Evolutionary conservation across 2,888 invertebrate species (phyloP), one percentile per base, ranked within the genome.

Genomic region (Geophilus truncorum): DNA sequence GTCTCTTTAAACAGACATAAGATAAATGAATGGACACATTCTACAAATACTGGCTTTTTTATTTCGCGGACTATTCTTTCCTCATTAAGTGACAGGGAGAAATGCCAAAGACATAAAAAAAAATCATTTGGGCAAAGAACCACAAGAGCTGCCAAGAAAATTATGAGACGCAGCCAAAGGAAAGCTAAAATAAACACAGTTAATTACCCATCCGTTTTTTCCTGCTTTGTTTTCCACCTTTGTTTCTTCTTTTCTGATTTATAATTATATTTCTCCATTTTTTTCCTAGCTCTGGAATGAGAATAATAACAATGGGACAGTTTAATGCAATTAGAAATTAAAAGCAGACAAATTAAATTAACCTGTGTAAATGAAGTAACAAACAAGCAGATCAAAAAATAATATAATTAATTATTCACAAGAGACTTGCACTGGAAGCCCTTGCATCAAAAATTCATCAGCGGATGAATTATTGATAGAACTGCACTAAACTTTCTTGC

Each of bases 1-100:
- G 25, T 23, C 23, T 6, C 12, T 28, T 62, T 62, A 62, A 62
- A 23, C 62, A 62, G 62, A 62, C 62, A 62, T 4, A 62, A 62
- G 62, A 62, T 62, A 62, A 62, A 62, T 62, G 62, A 15, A 62
- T 62, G 62, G 62, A 62, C 62, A 62, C 62, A 62, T 62, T 62
- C 62, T 62, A 62, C 25, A 62, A 62, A 62, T 62, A 62, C 62
- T 25, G 15, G 25, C 45, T 62, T 62, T 62, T 62, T 62, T 62
- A 62, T 62, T 62, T 25, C 62, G 15, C 62, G 7, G 25, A 62
- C 62, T 62, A 62, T 62, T 62, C 62, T 62, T 62, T 15, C 62
- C 62, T 62, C 62, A 62, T 62, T 62, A 62, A 62, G 62, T 62
- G 62, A 62, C 62, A 62, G 62, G 62, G 62, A 62, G 62, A 62